phyloP scores from a whole-genome alignment of 2,888 invertebrate species.

The Epistrophe grossulariae region DNA sequence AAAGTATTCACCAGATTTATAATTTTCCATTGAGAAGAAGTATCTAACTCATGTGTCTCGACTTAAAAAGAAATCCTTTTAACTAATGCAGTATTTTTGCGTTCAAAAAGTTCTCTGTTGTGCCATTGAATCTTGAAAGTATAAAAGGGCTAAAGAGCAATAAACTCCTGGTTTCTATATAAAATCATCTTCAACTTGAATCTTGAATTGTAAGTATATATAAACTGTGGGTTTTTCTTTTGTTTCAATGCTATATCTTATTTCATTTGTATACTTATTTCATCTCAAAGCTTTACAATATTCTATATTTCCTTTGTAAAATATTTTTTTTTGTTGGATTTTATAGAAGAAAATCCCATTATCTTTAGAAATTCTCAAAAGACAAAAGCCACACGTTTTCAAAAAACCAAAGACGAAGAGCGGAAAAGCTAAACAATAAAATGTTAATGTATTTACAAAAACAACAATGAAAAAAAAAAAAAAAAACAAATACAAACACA shows the following conservation, averaged over 20 bases:
- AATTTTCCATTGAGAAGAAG: too few species aligned
- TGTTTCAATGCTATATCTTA: slow-evolving; percentile 6
- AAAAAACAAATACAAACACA: background rate
- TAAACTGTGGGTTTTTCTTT: background rate
- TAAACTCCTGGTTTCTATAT: slow-evolving; percentile 8
- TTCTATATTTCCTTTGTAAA: slow-evolving; percentile 2
- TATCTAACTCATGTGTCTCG: too few species aligned
- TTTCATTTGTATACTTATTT: background rate
- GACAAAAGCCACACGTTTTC: slow-evolving; percentile 45
- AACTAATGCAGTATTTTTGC: too few species aligned
- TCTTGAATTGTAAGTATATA: background rate
- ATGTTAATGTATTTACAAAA: slow-evolving; percentile 31
- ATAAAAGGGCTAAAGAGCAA: slow-evolving; percentile 5
- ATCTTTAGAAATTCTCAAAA: slow-evolving; percentile 19
- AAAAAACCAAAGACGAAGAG: slow-evolving; percentile 28
- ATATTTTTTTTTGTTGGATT: background rate
- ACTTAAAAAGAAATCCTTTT: too few species aligned
- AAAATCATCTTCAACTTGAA: slow-evolving; percentile 11
- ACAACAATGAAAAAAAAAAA: too few species aligned
- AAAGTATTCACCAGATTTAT: too few species aligned
- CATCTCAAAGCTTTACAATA: background rate
- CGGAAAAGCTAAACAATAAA: slow-evolving; percentile 46
- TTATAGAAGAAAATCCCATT: slow-evolving; percentile 10
- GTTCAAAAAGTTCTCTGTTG: background rate
- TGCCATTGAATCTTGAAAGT: background rate